Percentiles rank a stretch among this genome's conserved stretches.
Conservation (phyloP, 2,888 invertebrate genomes). For the Athetis lepigone region DNA sequence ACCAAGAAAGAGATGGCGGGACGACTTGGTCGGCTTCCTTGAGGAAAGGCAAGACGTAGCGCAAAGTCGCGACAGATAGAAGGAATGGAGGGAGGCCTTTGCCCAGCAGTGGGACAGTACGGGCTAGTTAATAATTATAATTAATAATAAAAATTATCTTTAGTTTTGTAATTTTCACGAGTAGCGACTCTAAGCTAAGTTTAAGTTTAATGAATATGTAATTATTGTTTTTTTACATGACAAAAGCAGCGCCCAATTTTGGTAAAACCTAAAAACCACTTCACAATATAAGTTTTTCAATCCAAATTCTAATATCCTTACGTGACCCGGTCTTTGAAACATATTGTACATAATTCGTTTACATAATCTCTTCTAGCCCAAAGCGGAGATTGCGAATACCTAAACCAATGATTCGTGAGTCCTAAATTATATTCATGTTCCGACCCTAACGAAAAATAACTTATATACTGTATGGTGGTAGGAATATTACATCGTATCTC, state of each 20-base stretch:
- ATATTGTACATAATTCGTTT: constrained; percentile 6
- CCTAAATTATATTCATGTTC: constrained; percentile 23
- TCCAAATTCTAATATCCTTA: neutral
- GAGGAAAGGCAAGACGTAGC: no score
- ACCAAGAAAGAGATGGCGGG: no score
- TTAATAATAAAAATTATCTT: no score
- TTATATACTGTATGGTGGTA: constrained; percentile 9
- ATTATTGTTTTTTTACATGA: no score
- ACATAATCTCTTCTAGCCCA: constrained; percentile 11
- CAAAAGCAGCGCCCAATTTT: neutral
- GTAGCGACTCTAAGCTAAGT: no score
- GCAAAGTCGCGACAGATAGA: no score
- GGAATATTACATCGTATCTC: constrained; percentile 5
- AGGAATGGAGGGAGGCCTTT: no score
- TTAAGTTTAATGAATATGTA: no score
- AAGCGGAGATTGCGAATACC: constrained; percentile 34
- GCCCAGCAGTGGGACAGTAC: no score
- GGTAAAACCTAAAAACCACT: neutral
- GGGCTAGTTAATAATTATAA: no score
- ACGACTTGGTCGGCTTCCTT: no score
- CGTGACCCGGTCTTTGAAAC: neutral
- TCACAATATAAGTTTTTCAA: neutral
- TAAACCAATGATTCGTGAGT: constrained; percentile 22
- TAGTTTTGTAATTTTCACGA: no score
- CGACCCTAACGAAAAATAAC: constrained; percentile 36